A percentile compares a stretch with the other conserved stretches of the same genome.
phyloP scores from a whole-genome alignment of 2,797 vertebrate species.

The Lutjanus argentimaculatus region DNA sequence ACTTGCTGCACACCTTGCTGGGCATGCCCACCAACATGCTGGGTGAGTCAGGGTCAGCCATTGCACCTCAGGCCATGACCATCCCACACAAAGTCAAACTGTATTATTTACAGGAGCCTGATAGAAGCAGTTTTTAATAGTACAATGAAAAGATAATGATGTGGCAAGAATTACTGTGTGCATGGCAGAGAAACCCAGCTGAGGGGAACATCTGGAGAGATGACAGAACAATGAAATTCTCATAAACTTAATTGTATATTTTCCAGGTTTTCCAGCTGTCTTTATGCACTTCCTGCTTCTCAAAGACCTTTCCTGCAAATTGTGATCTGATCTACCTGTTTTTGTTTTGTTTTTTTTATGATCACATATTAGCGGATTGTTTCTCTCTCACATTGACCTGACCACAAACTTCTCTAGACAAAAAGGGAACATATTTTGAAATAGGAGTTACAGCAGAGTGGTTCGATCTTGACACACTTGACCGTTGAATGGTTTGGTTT shows the following conservation, averaged over 20 bases:
- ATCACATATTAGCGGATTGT: not conserved
- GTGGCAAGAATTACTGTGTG: not conserved
- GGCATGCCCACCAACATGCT: slow-evolving; percentile 98
- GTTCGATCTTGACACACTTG: not conserved
- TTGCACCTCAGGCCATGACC: not conserved
- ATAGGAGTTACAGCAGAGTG: not conserved
- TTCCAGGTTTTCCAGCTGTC: not conserved
- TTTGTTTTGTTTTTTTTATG: too few relatives aligned
- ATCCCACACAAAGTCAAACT: not conserved
- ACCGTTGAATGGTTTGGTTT: not conserved
- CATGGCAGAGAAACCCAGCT: not conserved
- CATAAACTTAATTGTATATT: not conserved
- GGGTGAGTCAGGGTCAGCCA: slow-evolving; percentile 84
- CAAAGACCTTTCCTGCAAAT: not conserved
- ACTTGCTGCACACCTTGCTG: slow-evolving; percentile 94
- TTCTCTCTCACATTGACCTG: not conserved
- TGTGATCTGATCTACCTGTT: not conserved
- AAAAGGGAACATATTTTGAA: not conserved
- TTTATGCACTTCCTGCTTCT: not conserved
- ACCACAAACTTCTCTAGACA: not conserved
- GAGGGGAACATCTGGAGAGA: not conserved
- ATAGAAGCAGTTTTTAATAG: not conserved
- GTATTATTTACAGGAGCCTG: not conserved
- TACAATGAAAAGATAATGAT: not conserved
- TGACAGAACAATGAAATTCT: not conserved